Evolutionary conservation across 2,888 invertebrate species (phyloP).

Genomic region (Eilema sororculum): DNA sequence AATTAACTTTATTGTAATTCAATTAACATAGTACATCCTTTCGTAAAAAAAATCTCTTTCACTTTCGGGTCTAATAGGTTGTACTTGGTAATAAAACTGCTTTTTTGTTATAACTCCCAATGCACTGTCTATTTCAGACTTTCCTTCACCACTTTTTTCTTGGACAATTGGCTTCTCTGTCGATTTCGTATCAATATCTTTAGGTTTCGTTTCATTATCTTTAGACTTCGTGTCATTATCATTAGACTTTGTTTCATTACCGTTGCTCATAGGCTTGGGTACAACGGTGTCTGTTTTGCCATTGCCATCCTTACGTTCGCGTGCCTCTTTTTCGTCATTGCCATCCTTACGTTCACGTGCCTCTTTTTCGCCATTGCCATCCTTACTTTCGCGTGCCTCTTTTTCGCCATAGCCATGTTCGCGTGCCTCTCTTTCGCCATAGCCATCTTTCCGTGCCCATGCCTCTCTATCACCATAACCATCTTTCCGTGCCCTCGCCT

Average conservation of each 20-base stretch:
- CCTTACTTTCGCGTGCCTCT: constrained; percentile 28
- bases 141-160: not conserved
- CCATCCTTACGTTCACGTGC: too few relatives aligned
- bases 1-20: not conserved
- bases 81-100: constrained; percentile 57
- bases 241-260: not conserved
- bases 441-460: constrained; percentile 27
- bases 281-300: not conserved
- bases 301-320: constrained; percentile 27
- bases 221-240: too few relatives aligned
- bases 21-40: constrained; percentile 52
- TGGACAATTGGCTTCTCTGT: not conserved
- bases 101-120: constrained; percentile 34
- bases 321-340: too few relatives aligned
- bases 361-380: not conserved
- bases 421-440: constrained; percentile 5
- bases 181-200: not conserved
- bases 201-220: not conserved
- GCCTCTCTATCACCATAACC: not conserved
- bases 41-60: constrained; percentile 43
- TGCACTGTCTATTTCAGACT: not conserved
- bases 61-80: constrained; percentile 59
- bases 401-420: constrained; percentile 7
- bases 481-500: constrained; percentile 25
- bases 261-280: not conserved